Base-by-base conservation (phyloP, 2,888 invertebrate species). In the Sturmia bella region DNA sequence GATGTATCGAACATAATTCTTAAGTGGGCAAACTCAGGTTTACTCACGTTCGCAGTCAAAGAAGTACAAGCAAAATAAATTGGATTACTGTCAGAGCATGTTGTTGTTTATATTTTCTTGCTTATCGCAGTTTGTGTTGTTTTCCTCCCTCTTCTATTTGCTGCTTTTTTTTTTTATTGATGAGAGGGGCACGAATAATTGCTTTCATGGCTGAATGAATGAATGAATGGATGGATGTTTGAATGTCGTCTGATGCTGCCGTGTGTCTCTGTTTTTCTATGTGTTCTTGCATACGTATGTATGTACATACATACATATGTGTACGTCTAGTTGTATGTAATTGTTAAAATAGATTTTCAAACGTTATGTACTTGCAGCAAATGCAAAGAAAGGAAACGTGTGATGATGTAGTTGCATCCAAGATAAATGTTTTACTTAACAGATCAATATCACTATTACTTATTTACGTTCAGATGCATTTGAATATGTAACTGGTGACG, bases 31-130 rank as follows among this genome's bases (percentile, higher is more conserved):
- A 32, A 32, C 32, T 32, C 32, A 32, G 32, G 32, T 7, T 32
- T 39, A 61, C 27, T 50, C 27, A 72, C 41, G 27, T 41, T 50
- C 32, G 41, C n/a, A 59, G 68, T 69, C 69, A 6, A 59, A 66
- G 45, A 70, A 27, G 59, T 59, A 59, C 45, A 70, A 78, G 52
- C 57, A 15, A 59, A 78, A 78, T 78, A 78, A 78, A 73, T 83
- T 85, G 78, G 78, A 82, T 84, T 85, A 83, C 70, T 80, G 77
- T 83, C 79, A 70, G 80, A 59, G 82, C 74, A 79, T 80, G 41
- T 73, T 83, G 64, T 84, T 82, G 80, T 66, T 72, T 77, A 41
- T 52, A 61, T 43, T 43, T 66, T 43, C 43, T 17, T 54, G 32
- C 3, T 13, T 3, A 48, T 39, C 6, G 6, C 19, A 39, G 21